Evolutionary conservation across 2,888 invertebrate genomes (phyloP).

Genomic region (Odontothrips loti): DNA sequence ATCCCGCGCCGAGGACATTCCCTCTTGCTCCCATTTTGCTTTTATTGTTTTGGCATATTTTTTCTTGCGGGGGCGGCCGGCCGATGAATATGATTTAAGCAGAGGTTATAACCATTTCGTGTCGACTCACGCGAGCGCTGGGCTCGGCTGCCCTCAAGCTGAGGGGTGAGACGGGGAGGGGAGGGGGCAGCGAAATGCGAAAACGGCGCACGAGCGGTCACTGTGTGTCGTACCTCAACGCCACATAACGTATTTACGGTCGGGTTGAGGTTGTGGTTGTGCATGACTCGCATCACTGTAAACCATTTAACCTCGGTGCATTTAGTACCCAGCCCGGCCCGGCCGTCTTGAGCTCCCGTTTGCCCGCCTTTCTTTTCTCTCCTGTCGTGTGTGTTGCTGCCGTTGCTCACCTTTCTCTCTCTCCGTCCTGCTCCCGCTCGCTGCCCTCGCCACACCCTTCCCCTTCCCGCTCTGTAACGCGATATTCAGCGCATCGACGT

Average conservation of each 20-base stretch:
- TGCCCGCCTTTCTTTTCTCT: background rate
- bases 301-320: background rate
- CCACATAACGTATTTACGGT: background rate
- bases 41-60: background rate
- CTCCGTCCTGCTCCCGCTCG: background rate
- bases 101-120: no score
- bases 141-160: no score
- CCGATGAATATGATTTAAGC: slow-evolving; percentile 3
- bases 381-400: background rate
- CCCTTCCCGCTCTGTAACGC: background rate
- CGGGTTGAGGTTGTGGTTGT: background rate
- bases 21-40: background rate
- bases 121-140: no score
- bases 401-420: background rate
- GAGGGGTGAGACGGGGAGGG: background rate
- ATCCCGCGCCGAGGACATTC: background rate
- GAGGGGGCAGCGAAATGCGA: background rate
- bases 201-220: background rate
- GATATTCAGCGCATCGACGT: slow-evolving; percentile 12
- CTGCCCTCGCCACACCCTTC: background rate
- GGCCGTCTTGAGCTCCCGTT: background rate
- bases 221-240: no score
- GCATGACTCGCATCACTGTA: background rate
- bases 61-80: background rate
- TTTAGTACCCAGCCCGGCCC: background rate